Evolutionary conservation across 2,888 invertebrate genomes (phyloP), one percentile per base, ranked within the genome.

Genomic region (Caenorhabditis afra): DNA sequence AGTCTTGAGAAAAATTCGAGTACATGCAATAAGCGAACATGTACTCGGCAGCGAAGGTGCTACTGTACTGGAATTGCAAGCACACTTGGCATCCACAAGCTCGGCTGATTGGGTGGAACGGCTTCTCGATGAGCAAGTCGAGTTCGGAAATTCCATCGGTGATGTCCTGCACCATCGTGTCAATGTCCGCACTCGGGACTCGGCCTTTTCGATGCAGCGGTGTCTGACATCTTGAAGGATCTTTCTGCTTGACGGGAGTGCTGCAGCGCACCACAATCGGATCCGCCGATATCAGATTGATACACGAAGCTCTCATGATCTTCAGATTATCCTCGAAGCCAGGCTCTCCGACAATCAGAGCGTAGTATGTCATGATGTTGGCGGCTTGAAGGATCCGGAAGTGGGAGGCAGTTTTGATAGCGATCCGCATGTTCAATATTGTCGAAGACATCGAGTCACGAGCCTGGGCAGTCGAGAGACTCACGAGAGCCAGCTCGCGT

Each of bases 181-280:
- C 45, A 18, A n/a, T 12, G 20, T 23, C 23, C 8, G 14, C 7
- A 1, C 18, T n/a, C n/a, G n/a, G n/a, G 20, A 2, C 11, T 10
- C n/a, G 23, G 8, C 37, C 16, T 58, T 14, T 64, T 64, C 49
- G 58, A 10, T 20, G 20, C 7, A 64, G 37, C 20, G 73, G 73
- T 11, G 73, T 73, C 0, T 73, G 64, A 29, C 57, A 57, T 58
- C 73, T 64, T 11, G 73, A 73, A 16, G 73, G 50, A 11, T 5
- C 41, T 39, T 5, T 16, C 3, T 37, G 12, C 12, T 73, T 47
- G 12, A 62, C 49, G 10, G 78, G 78, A n/a, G 78, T 73, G 20
- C 71, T 78, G 44, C 78, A 78, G 18, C 50, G 65, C 11, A 77
- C 70, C n/a, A 77, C 47, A 3, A 71, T 44, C 2, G 70, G 62